A percentile compares a stretch with the other conserved stretches of the same genome.
phyloP scores from a whole-genome alignment of 1,140 invertebrate species.

The Sarcophaga peregrina region DNA sequence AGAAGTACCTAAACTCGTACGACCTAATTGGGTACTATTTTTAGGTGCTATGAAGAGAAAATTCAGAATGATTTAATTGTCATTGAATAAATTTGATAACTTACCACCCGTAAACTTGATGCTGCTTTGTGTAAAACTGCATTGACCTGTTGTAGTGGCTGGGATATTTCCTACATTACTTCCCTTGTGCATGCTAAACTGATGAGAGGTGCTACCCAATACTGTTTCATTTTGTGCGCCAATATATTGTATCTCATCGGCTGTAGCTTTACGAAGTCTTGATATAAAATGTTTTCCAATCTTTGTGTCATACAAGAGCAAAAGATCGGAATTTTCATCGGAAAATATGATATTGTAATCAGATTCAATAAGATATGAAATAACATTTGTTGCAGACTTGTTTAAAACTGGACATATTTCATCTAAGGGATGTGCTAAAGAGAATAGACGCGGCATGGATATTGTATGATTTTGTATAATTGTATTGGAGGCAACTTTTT shows the following conservation, averaged over 20 bases:
- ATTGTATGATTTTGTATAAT: conserved; percentile 60
- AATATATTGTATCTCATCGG: conserved; percentile 76
- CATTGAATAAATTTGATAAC: neutral
- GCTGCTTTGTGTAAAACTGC: conserved; percentile 43
- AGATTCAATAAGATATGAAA: conserved; percentile 72
- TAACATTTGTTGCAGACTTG: conserved; percentile 68
- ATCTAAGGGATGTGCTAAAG: conserved; percentile 87
- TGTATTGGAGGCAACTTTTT: conserved; percentile 70
- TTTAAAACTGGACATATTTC: conserved; percentile 87
- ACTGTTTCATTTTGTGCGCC: conserved; percentile 53
- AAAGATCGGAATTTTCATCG: conserved; percentile 73
- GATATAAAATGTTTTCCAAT: conserved; percentile 84
- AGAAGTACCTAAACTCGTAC: conserved; percentile 44
- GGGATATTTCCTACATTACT: conserved; percentile 22
- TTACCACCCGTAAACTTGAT: conserved; percentile 44
- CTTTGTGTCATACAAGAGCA: conserved; percentile 81
- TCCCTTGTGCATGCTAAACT: conserved; percentile 38
- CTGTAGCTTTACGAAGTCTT: conserved; percentile 79
- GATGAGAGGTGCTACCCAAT: neutral
- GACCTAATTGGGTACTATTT: conserved; percentile 45
- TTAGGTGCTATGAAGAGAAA: conserved; percentile 39
- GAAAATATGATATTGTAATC: conserved; percentile 73
- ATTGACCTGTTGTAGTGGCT: neutral
- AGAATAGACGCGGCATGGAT: conserved; percentile 78
- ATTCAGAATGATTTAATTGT: neutral